A percentile compares a stretch with the other conserved stretches of the same genome.
Evolutionary conservation across 2,888 invertebrate genomes (phyloP).

Genomic region (Pomacea canaliculata): DNA sequence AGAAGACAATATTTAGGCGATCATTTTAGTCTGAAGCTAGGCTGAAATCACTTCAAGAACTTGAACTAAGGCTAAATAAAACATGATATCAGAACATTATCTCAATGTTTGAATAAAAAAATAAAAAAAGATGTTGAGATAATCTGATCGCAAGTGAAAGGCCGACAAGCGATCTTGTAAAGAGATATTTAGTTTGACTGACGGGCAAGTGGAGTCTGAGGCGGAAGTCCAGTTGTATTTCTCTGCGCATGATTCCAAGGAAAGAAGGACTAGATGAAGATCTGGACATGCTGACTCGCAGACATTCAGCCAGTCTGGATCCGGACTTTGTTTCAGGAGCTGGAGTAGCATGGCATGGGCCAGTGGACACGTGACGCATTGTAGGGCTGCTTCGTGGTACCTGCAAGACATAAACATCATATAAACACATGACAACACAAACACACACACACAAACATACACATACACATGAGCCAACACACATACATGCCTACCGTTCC

Average conservation of each 20-base stretch:
- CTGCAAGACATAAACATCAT: neutral
- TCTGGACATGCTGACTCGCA: slow-evolving; percentile 10
- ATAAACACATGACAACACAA: neutral
- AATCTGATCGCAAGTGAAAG: no score
- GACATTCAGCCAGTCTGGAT: no score
- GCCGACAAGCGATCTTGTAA: no score
- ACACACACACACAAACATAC: neutral
- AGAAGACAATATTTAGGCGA: no score
- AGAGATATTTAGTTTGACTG: neutral
- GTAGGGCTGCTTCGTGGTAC: neutral
- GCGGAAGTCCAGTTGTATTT: slow-evolving; percentile 3
- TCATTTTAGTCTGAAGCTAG: no score
- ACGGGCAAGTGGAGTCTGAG: neutral
- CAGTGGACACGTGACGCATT: neutral
- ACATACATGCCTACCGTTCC: neutral
- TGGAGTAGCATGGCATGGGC: neutral
- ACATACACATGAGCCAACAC: neutral
- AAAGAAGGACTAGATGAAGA: neutral
- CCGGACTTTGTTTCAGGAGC: neutral
- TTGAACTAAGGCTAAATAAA: no score
- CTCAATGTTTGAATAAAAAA: no score
- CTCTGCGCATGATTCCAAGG: slow-evolving; percentile 11
- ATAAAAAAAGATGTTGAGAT: no score
- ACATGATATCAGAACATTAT: no score
- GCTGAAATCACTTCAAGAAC: no score